phyloP scores from a whole-genome alignment of 2,888 invertebrate species.

The Caenorhabditis virilis region DNA sequence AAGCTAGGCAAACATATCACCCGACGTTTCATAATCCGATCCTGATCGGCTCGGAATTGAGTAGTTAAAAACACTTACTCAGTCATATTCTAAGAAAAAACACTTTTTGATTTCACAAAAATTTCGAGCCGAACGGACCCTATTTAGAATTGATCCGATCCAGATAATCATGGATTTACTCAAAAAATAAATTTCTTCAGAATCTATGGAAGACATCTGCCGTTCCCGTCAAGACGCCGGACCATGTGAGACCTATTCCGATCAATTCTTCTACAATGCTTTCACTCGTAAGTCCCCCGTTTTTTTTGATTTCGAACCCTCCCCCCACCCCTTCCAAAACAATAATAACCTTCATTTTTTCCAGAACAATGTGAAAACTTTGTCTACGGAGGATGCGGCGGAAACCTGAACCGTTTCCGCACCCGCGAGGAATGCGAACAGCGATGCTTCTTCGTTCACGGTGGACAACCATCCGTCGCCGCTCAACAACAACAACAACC shows the following conservation, averaged over 20 bases:
- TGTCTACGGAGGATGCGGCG: constrained; percentile 66
- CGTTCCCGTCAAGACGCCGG: constrained; percentile 73
- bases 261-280: constrained; percentile 68
- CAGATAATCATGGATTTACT: no score
- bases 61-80: no score
- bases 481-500: constrained; percentile 14
- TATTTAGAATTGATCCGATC: no score
- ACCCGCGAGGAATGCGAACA: constrained; percentile 56
- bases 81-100: no score
- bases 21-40: no score
- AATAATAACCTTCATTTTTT: no score
- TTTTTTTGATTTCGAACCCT: no score
- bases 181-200: constrained; percentile 5
- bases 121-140: no score
- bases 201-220: constrained; percentile 55
- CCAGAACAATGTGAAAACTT: constrained; percentile 55
- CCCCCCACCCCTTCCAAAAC: no score
- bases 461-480: constrained; percentile 30
- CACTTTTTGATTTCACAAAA: neutral
- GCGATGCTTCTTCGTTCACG: constrained; percentile 53
- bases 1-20: no score
- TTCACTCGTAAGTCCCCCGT: no score
- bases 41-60: no score
- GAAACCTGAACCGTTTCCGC: constrained; percentile 63
- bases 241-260: constrained; percentile 80